Evolutionary conservation across 2,888 invertebrate genomes (phyloP), one percentile per base, ranked within the genome.

Genomic region (Heteropelma amictum): DNA sequence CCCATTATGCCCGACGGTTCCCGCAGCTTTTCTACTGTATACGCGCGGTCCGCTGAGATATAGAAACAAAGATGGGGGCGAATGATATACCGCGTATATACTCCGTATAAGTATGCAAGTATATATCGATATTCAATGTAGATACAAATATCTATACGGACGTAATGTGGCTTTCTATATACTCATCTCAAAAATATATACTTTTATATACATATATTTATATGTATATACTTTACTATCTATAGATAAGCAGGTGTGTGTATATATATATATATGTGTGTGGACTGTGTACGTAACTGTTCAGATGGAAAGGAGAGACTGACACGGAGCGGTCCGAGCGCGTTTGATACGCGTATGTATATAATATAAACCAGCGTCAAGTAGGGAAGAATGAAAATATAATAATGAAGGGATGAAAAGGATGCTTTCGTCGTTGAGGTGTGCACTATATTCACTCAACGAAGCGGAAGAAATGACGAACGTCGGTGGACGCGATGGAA

Each of bases 1-100:
- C 79, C 82, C 79, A 83, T 83, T 82, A 84, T 80, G 78, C 67
- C 61, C 65, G 76, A 69, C 76, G 69, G 76, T 74, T 80, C 79
- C 12, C 77, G 81, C 77, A 79, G 75, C 80, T 79, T 60, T 56
- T 56, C 56, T 47, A 56, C 23, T 19, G 26, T n/a, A n/a, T n/a
- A n/a, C 77, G 77, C 73, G 77, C 47, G 60, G 72, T 72, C 68
- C 69, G 54, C 67, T 49, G 67, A 76, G 75, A 78, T 74, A 72
- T 51, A 64, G 72, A 76, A 73, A 77, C 63, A 47, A 58, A 56
- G 42, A 19, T 2, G 45, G 19, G 45, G 30, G 12, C 3, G 30
- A 60, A 65, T n/a, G n/a, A n/a, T n/a, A n/a, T n/a, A n/a, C n/a
- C n/a, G n/a, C n/a, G n/a, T n/a, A n/a, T n/a, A n/a, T n/a, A n/a